Conservation (phyloP, 2,113 vertebrate species). For the Candoia aspera region DNA sequence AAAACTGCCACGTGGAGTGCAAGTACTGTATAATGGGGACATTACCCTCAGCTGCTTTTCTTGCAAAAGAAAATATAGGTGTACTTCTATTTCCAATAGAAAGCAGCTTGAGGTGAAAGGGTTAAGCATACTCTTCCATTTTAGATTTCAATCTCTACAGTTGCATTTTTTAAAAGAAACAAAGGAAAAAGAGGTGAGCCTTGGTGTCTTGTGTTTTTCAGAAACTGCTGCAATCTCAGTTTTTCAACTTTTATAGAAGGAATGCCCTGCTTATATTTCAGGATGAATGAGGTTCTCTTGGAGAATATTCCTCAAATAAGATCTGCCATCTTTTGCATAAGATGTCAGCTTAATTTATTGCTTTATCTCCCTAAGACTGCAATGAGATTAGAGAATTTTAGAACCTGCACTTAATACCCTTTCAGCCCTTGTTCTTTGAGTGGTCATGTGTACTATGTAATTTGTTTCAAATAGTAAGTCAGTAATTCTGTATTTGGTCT, state of each 20-base stretch:
- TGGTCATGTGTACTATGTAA: not conserved
- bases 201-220: not conserved
- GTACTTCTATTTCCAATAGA: not conserved
- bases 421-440: not conserved
- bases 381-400: not conserved
- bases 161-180: not conserved
- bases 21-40: not conserved
- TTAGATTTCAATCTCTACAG: not conserved
- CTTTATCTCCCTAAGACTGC: not conserved
- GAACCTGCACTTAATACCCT: not conserved
- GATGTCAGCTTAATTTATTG: not conserved
- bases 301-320: not conserved
- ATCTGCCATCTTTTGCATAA: not conserved
- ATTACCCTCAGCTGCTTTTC: not conserved
- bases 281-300: rapidly evolving
- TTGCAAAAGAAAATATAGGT: not conserved
- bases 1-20: not conserved
- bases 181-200: not conserved
- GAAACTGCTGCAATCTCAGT: not conserved
- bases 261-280: not conserved
- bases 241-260: not conserved
- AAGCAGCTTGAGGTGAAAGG: not conserved
- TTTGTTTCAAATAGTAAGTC: not conserved
- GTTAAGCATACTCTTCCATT: not conserved
- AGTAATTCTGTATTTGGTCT: not conserved